These are phyloP conservation scores for Mohoua ochrocephala DNA, from an alignment of 2,113 vertebrate genomes.

Conservation along the genomic window DNA sequence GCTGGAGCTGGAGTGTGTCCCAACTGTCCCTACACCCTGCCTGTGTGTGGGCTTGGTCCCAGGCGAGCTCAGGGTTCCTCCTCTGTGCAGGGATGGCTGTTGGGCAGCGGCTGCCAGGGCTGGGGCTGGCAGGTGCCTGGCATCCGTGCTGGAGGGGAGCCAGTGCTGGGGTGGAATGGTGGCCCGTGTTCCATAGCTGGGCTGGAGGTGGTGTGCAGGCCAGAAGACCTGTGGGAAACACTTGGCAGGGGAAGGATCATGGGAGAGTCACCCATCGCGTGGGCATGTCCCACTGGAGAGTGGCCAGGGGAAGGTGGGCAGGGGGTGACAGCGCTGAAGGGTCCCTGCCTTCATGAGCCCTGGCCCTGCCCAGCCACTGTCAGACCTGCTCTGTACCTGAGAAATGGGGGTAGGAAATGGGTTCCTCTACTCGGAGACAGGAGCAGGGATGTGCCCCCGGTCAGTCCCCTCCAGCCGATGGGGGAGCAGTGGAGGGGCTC, in stretches of 20 bases:
- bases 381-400: not conserved
- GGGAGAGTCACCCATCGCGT: rapidly evolving
- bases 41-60: not conserved
- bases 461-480: rapidly evolving
- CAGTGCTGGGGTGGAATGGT: not conserved
- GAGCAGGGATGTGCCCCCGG: not conserved
- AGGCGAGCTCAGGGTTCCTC: rapidly evolving
- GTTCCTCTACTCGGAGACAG: not conserved
- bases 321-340: not conserved
- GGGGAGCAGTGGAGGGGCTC: not conserved
- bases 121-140: not conserved
- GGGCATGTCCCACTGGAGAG: not conserved
- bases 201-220: not conserved
- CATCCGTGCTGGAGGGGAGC: not conserved
- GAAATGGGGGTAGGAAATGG: not conserved
- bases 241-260: not conserved
- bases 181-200: rapidly evolving
- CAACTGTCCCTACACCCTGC: not conserved
- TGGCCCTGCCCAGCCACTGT: rapidly evolving
- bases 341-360: not conserved
- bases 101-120: not conserved
- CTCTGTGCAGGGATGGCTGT: not conserved
- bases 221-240: not conserved
- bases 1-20: not conserved
- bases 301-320: not conserved